These are phyloP conservation scores for Balaeniceps rex DNA, from an alignment of 2,113 vertebrate genomes.

Conservation along the genomic window DNA sequence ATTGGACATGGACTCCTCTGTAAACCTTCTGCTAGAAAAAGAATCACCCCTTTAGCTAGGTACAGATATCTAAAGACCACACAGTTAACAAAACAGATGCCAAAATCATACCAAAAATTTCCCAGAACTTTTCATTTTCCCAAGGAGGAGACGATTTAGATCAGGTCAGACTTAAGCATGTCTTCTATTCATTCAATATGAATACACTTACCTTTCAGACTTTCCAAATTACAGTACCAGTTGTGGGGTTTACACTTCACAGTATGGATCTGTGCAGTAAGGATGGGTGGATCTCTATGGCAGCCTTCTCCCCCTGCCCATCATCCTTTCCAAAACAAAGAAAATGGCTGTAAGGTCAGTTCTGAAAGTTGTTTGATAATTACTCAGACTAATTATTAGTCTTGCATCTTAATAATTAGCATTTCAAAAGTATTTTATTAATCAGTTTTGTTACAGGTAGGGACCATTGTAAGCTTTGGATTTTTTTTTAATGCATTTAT, in stretches of 20 bases:
- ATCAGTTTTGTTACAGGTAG: not conserved
- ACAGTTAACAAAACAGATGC: not conserved
- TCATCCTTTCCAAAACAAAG: constrained; percentile 20
- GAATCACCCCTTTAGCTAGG: not conserved
- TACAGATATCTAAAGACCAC: not conserved
- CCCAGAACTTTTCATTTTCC: not conserved
- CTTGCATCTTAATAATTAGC: constrained; percentile 4
- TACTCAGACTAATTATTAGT: not conserved
- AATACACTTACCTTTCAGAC: not conserved
- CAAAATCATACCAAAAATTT: not conserved
- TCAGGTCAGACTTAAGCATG: not conserved
- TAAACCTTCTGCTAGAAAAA: not conserved
- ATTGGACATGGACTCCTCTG: rapidly evolving
- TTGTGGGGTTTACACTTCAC: not conserved
- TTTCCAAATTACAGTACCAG: not conserved
- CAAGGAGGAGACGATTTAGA: not conserved
- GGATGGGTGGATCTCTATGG: not conserved
- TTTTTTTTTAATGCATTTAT: not conserved
- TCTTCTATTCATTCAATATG: not conserved
- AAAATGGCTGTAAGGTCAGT: not conserved
- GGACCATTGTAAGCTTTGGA: not conserved
- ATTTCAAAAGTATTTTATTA: constrained; percentile 40
- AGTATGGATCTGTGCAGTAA: not conserved
- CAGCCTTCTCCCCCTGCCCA: not conserved
- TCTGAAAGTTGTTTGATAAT: constrained; percentile 9